phyloP scores from a whole-genome alignment of 2,888 invertebrate genomes.

The Tridacna gigas region DNA sequence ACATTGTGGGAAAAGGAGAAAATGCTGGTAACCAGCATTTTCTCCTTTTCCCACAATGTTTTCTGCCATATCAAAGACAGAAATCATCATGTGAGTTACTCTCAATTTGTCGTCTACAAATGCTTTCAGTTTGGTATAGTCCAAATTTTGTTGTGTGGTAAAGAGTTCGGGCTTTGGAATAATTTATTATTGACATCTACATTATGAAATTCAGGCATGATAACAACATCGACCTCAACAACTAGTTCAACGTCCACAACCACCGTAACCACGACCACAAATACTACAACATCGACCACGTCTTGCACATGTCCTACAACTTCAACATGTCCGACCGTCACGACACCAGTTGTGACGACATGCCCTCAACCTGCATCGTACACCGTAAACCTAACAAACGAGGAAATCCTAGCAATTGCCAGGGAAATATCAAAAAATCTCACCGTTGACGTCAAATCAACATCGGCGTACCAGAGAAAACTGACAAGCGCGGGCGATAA shows the following conservation, averaged over 20 bases:
- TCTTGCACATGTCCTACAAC: background rate
- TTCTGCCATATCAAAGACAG: too few species aligned
- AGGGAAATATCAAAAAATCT: constrained; percentile 17
- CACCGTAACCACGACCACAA: background rate
- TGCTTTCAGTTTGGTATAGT: too few species aligned
- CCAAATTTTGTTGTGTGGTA: too few species aligned
- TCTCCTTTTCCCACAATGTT: too few species aligned
- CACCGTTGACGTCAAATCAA: constrained; percentile 15
- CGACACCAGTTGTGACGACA: background rate
- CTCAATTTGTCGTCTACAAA: too few species aligned
- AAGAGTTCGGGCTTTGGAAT: background rate
- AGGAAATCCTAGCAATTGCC: constrained; percentile 7
- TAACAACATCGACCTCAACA: background rate
- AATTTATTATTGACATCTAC: background rate
- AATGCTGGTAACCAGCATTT: too few species aligned
- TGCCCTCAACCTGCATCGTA: background rate
- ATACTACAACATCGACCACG: background rate
- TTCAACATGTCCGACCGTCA: background rate
- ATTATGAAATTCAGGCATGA: background rate
- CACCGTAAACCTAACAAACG: background rate
- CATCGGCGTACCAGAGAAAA: constrained; percentile 7
- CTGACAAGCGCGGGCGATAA: constrained; percentile 10
- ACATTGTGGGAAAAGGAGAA: too few species aligned
- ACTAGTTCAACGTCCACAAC: background rate
- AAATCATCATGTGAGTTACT: too few species aligned